Base-by-base conservation (phyloP, 2,888 invertebrate genomes). In the Hecatera dysodea region DNA sequence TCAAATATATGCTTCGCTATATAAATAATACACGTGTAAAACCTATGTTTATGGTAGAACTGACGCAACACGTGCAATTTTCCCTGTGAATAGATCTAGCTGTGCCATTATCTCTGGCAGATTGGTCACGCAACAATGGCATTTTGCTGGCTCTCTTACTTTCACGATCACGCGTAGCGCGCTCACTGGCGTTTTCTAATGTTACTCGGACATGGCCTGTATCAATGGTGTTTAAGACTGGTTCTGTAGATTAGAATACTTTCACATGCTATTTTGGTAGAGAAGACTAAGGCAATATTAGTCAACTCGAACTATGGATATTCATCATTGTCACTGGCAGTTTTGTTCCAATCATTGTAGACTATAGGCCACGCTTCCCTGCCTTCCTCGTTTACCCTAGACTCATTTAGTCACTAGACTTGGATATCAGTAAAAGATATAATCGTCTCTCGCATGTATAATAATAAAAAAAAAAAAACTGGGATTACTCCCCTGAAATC, bases 101-200 rank as follows among this genome's bases (percentile, higher is more conserved):
- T 64, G 46, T 78, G 71, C 64, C 46, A 84, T 83, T 81, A 83
- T 70, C 61, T 82, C 57, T 66, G 63, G 71, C 59, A 61, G 67
- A 78, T 88, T 81, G 84, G 89, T 81, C 89, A 91, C 91, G 93
- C 93, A 88, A 91, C 92, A 91, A 90, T 91, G 89, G 81, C 87
- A 89, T 85, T 87, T 68, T 27, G 69, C 69, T 67, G 87, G 88
- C 90, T 91, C 90, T 90, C 91, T 93, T 90, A 94, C 95, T 95
- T 95, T 95, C 95, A 93, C 95, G 92, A 92, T 88, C 89, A 88
- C 91, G 90, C 83, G 74, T 70, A 69, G 72, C 75, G 69, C 87
- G 86, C 87, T 86, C 85, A 85, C 88, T 79, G 80, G 68, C 82
- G 69, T 86, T 92, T 92, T 91, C 92, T 91, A 91, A 88, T 87